These are phyloP conservation scores for Cryptoprocta ferox DNA, from an alignment of 2,797 vertebrate species.

Conservation along the genomic window DNA sequence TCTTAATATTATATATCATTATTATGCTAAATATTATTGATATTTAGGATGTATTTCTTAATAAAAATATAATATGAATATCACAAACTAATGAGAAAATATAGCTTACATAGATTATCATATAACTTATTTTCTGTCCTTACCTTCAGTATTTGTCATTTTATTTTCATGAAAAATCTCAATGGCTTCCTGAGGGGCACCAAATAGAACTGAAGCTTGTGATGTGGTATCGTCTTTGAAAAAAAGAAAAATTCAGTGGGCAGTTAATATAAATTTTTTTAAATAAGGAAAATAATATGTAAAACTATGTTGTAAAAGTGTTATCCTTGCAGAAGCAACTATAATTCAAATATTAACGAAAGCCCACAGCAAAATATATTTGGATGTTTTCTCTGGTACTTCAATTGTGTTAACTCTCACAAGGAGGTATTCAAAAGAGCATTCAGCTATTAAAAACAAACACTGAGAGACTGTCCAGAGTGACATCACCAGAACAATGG, in stretches of 20 bases:
- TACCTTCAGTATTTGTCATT: constrained; percentile 74
- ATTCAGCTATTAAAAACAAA: background rate
- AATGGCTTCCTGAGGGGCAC: background rate
- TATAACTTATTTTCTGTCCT: background rate
- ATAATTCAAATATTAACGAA: constrained; percentile 7
- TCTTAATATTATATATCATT: background rate
- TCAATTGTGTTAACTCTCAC: background rate
- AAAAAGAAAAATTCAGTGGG: constrained; percentile 11
- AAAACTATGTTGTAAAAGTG: background rate
- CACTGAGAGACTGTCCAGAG: background rate
- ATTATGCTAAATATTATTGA: background rate
- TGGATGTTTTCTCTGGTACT: background rate
- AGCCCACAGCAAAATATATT: background rate
- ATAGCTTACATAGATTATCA: background rate
- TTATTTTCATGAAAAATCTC: constrained; percentile 59
- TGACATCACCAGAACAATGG: background rate
- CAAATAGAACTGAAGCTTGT: background rate
- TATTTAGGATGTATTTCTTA: background rate
- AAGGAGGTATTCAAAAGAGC: background rate
- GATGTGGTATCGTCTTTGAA: constrained; percentile 57
- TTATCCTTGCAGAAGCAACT: background rate
- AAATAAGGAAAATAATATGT: background rate
- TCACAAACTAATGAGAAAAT: background rate
- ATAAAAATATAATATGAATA: background rate
- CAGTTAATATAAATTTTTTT: constrained; percentile 2